Evolutionary conservation across 1,140 invertebrate genomes (phyloP).

Genomic region (Drosophila melanica): DNA sequence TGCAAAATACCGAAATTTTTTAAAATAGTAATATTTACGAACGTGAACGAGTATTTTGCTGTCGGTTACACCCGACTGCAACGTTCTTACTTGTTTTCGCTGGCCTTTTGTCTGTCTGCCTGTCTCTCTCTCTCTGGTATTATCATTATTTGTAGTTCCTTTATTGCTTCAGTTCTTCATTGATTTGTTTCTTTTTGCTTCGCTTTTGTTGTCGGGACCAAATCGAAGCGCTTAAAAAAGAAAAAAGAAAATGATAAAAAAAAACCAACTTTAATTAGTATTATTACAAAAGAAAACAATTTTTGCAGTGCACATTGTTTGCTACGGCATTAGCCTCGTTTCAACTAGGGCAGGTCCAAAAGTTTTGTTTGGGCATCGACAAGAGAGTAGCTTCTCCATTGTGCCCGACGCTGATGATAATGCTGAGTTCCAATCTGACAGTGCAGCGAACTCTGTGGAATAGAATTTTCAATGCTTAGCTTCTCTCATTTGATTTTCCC

Average conservation of each 20-base stretch:
- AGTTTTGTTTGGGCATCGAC: background rate
- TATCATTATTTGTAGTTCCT: constrained; percentile 54
- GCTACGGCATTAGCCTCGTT: constrained; percentile 69
- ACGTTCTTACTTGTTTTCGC: constrained; percentile 40
- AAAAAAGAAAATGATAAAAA: constrained; percentile 29
- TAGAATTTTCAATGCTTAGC: background rate
- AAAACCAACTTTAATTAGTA: constrained; percentile 72
- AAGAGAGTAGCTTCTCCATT: constrained; percentile 9
- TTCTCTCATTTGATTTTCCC: background rate
- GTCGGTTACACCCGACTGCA: too few relatives aligned
- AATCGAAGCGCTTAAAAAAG: constrained; percentile 39
- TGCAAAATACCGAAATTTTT: too few relatives aligned
- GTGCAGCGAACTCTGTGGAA: background rate
- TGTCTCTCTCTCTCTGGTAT: constrained; percentile 9
- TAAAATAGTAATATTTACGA: too few relatives aligned
- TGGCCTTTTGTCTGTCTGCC: constrained; percentile 7
- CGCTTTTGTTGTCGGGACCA: constrained; percentile 24
- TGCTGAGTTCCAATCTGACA: constrained; percentile 10
- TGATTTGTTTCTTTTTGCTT: constrained; percentile 41
- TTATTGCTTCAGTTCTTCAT: constrained; percentile 48
- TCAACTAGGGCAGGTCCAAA: constrained; percentile 26
- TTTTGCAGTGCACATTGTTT: constrained; percentile 62
- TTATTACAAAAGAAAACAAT: constrained; percentile 79
- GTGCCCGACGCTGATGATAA: constrained; percentile 9
- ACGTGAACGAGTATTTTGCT: too few relatives aligned